A percentile compares a stretch with the other conserved stretches of the same genome.
Conservation (phyloP, 2,797 vertebrate species). For the Meriones psammophilus region DNA sequence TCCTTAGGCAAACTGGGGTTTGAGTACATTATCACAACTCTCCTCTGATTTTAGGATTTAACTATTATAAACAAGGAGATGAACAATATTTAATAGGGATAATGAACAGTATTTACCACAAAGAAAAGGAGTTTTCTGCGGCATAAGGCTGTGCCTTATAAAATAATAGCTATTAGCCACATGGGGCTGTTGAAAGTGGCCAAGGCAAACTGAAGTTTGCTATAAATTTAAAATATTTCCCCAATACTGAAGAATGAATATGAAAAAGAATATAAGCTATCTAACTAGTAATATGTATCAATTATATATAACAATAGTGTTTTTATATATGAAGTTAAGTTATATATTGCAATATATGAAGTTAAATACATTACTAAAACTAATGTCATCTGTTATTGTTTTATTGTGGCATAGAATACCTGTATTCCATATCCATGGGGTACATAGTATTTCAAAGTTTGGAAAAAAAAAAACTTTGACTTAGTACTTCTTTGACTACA, state of each 20-base stretch:
- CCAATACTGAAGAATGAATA: background rate
- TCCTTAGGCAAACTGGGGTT: background rate
- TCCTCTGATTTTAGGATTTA: background rate
- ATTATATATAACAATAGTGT: constrained; percentile 31
- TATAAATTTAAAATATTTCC: background rate
- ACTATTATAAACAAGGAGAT: background rate
- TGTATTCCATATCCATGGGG: background rate
- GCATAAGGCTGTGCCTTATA: background rate
- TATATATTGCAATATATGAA: constrained; percentile 28
- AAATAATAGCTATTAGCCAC: background rate
- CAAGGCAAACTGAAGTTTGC: background rate
- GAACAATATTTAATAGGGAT: background rate
- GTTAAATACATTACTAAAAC: constrained; percentile 9
- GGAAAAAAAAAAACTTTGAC: background rate
- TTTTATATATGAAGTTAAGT: background rate
- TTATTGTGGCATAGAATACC: background rate
- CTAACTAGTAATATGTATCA: background rate
- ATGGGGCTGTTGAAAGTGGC: background rate
- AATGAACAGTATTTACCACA: background rate
- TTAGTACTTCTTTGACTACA: too few species aligned
- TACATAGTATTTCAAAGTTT: background rate
- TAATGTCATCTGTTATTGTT: constrained; percentile 8
- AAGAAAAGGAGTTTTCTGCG: background rate
- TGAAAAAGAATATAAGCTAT: background rate
- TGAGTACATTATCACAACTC: background rate